A percentile compares a stretch with the other conserved stretches of the same genome.
phyloP scores from a whole-genome alignment of 2,113 vertebrate species.

The Grammomys dolichurus region DNA sequence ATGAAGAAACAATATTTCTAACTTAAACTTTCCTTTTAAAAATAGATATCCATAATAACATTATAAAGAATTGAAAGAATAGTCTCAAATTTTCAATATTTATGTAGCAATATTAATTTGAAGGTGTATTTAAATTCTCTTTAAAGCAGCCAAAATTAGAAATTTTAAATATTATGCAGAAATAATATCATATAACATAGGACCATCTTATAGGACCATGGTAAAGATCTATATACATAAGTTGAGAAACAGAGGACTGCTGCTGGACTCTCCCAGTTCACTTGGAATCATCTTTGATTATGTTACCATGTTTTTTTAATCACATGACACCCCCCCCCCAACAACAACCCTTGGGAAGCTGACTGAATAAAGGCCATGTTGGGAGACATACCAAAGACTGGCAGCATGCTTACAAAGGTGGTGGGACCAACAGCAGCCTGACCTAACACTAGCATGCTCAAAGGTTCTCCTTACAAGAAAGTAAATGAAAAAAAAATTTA shows the following conservation, averaged over 20 bases:
- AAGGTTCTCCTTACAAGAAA: background rate
- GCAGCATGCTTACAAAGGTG: background rate
- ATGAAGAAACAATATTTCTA: background rate
- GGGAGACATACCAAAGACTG: background rate
- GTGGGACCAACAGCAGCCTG: background rate
- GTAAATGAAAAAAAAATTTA: background rate
- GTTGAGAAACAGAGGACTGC: background rate
- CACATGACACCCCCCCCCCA: background rate
- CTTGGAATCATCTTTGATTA: background rate
- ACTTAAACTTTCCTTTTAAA: background rate
- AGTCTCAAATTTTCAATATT: slow-evolving; percentile 25
- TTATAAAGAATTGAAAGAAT: background rate
- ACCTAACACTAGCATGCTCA: background rate
- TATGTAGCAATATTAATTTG: background rate
- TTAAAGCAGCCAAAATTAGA: background rate
- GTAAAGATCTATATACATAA: background rate
- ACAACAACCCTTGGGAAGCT: background rate
- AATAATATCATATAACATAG: background rate
- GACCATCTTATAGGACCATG: background rate
- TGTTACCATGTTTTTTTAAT: background rate
- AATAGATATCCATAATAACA: background rate
- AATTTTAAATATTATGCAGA: background rate
- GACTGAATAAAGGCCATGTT: background rate
- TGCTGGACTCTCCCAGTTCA: accelerated
- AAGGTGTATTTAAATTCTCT: background rate